phyloP scores from a whole-genome alignment of 2,888 invertebrate genomes.

The Conops quadrifasciatus region DNA sequence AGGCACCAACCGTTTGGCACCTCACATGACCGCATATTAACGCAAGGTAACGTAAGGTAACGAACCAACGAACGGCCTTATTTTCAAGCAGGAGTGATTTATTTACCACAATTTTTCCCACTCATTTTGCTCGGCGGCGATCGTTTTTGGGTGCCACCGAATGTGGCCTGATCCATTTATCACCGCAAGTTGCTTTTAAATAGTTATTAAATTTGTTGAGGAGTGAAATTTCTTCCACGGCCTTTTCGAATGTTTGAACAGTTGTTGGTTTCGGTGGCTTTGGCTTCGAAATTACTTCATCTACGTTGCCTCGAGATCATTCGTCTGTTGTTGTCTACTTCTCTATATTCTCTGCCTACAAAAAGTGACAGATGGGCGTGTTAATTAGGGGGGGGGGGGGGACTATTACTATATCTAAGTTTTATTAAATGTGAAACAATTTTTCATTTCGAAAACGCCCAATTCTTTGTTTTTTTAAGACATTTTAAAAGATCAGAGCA shows the following conservation, averaged over 20 bases:
- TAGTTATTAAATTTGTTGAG: slow-evolving; percentile 2
- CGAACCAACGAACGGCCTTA: no score
- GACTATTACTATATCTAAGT: no score
- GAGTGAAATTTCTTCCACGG: background rate
- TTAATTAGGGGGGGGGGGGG: no score
- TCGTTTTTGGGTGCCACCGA: slow-evolving; percentile 27
- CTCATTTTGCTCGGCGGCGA: background rate
- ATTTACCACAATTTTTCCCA: slow-evolving; percentile 33
- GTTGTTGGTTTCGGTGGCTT: background rate
- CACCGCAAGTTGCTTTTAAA: slow-evolving; percentile 28
- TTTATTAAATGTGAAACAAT: no score
- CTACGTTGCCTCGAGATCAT: slow-evolving; percentile 2
- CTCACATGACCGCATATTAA: background rate
- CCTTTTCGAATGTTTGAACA: slow-evolving; percentile 7
- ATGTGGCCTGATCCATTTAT: slow-evolving; percentile 37
- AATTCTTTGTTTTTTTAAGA: no score
- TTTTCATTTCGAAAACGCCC: no score
- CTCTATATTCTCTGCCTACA: no score
- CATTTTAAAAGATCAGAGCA: no score
- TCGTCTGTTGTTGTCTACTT: no score
- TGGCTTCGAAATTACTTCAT: slow-evolving; percentile 4
- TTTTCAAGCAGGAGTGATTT: slow-evolving; percentile 39
- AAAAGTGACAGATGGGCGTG: no score
- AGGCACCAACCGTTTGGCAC: slow-evolving; percentile 25
- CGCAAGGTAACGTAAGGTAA: slow-evolving; percentile 2